Conservation (phyloP, 2,888 invertebrate genomes). For the Athetis lepigone region DNA sequence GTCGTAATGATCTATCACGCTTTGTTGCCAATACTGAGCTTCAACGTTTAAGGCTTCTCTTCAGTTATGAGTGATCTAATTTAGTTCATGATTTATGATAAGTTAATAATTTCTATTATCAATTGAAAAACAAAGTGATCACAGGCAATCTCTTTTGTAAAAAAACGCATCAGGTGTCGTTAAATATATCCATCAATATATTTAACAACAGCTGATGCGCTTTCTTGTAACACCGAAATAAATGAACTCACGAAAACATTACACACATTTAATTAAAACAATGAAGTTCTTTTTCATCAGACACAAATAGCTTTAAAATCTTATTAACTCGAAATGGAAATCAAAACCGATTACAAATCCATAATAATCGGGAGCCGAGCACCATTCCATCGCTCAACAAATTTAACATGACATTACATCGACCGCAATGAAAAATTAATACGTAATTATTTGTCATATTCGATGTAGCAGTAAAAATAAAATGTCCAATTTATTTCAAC, state of each 20-base stretch:
- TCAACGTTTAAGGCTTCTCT: slow-evolving; percentile 19
- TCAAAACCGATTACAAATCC: slow-evolving; percentile 14
- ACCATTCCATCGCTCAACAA: slow-evolving; percentile 1
- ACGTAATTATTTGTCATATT: slow-evolving; percentile 46
- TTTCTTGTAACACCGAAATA: too few relatives aligned
- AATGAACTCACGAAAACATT: too few relatives aligned
- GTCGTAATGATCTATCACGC: slow-evolving; percentile 47
- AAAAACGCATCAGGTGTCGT: too few relatives aligned
- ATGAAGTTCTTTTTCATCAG: background rate
- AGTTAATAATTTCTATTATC: background rate
- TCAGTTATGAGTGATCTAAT: slow-evolving; percentile 21
- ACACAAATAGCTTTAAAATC: slow-evolving; percentile 13
- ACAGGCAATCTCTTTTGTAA: background rate
- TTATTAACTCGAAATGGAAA: slow-evolving; percentile 32
- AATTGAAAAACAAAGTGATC: background rate
- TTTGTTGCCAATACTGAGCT: slow-evolving; percentile 35
- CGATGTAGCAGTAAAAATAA: slow-evolving; percentile 31
- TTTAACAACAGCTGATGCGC: too few relatives aligned
- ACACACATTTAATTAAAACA: slow-evolving; percentile 3
- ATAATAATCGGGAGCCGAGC: slow-evolving; percentile 5
- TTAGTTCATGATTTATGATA: background rate
- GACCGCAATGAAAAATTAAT: slow-evolving; percentile 41
- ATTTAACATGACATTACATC: slow-evolving; percentile 12
- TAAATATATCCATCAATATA: too few relatives aligned
- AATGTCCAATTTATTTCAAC: slow-evolving; percentile 45